Conservation (phyloP, 2,797 vertebrate genomes). For the Halcyon smyrnensis region DNA sequence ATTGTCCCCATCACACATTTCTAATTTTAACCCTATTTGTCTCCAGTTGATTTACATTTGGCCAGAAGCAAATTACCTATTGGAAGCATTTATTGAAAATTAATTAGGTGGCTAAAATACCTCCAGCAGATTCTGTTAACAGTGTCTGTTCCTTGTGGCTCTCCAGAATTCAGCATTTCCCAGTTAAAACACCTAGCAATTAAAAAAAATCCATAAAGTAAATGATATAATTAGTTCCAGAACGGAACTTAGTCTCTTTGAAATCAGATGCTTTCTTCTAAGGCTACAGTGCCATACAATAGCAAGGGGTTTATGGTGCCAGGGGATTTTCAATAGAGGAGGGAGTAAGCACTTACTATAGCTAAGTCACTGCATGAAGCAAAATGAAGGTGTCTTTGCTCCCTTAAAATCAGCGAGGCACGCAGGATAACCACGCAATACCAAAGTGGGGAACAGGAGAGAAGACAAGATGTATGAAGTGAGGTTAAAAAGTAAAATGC, state of each 20-base stretch:
- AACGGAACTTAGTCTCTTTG: conserved; percentile 79
- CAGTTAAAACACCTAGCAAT: conserved; percentile 83
- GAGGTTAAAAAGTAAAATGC: not conserved
- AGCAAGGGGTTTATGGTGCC: conserved; percentile 73
- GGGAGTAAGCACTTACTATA: conserved; percentile 11
- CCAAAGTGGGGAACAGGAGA: not conserved
- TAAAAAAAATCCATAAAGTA: conserved; percentile 82
- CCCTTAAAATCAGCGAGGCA: not conserved
- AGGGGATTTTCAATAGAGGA: conserved; percentile 55
- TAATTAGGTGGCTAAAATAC: conserved; percentile 84
- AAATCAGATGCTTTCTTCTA: conserved; percentile 79
- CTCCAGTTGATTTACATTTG: conserved; percentile 82
- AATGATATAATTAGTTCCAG: conserved; percentile 82
- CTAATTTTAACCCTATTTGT: conserved; percentile 83
- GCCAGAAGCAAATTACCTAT: conserved; percentile 79
- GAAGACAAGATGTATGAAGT: not conserved
- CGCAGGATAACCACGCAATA: not conserved
- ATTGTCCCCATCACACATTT: conserved; percentile 79
- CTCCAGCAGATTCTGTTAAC: conserved; percentile 75
- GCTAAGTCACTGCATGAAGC: conserved; percentile 36
- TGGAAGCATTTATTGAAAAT: conserved; percentile 84
- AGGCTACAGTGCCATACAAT: conserved; percentile 57
- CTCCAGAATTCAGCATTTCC: conserved; percentile 70
- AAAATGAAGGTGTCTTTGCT: conserved; percentile 37
- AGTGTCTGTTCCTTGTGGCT: conserved; percentile 71